Conservation (phyloP, 1,140 invertebrate species). For the Trigoniulus corallinus region DNA sequence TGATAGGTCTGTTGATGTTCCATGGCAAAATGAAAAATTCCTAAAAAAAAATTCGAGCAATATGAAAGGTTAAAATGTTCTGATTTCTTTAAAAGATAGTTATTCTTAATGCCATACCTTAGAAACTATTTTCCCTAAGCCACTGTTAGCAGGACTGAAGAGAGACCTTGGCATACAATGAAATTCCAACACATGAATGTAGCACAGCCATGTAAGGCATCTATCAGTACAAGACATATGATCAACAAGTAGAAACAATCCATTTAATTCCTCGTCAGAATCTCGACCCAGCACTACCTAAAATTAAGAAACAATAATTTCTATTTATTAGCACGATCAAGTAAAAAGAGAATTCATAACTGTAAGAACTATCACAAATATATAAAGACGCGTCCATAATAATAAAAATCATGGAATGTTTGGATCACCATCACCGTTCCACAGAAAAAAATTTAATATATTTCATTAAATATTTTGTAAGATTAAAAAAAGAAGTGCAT, state of each 20-base stretch:
- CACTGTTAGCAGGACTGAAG: neutral
- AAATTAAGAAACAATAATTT: no score
- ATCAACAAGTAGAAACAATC: neutral
- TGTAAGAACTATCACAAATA: no score
- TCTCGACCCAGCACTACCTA: neutral
- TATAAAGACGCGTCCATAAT: no score
- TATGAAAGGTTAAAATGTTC: neutral
- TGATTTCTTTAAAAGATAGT: neutral
- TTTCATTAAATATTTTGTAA: no score
- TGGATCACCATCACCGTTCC: no score
- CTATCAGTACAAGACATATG: neutral
- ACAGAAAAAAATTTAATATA: no score
- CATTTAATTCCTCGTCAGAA: neutral
- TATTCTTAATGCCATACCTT: neutral
- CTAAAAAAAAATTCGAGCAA: neutral
- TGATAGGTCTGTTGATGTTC: neutral
- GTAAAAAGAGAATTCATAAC: neutral
- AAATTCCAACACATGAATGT: neutral
- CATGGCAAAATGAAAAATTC: neutral
- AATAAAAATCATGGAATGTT: neutral
- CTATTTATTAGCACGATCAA: no score
- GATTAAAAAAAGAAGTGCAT: no score
- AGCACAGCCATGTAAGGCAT: constrained; percentile 1
- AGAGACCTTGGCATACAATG: neutral
- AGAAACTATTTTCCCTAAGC: neutral